These are phyloP conservation scores for Pseudorectes ferrugineus DNA, from an alignment of 2,113 vertebrate species.

Conservation along the genomic window DNA sequence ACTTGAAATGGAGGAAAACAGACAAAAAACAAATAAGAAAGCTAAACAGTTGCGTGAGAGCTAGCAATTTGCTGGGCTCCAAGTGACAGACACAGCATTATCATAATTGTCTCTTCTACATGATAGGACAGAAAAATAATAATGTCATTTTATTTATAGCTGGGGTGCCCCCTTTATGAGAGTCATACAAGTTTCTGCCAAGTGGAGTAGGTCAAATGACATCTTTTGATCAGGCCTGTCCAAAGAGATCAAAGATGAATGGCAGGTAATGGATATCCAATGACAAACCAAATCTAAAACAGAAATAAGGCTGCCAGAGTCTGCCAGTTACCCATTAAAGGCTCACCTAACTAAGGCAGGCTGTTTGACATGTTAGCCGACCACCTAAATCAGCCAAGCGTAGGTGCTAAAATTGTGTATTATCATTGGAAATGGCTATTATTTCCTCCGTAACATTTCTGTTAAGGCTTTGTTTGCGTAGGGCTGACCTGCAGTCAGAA, in stretches of 20 bases:
- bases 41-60: conserved; percentile 86
- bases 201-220: conserved; percentile 94
- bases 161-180: conserved; percentile 92
- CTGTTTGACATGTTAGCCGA: conserved; percentile 87
- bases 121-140: conserved; percentile 99
- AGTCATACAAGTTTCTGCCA: conserved; percentile 92
- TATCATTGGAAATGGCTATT: conserved; percentile 99
- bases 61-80: conserved; percentile 89
- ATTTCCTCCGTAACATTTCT: conserved; percentile 98
- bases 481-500: conserved; percentile 64
- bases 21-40: conserved; percentile 86
- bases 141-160: conserved; percentile 99
- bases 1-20: conserved; percentile 84
- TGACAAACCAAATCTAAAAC: conserved; percentile 93
- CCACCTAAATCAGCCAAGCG: conserved; percentile 96
- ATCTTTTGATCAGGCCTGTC: conserved; percentile 99
- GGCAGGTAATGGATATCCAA: conserved; percentile 98
- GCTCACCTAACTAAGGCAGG: conserved; percentile 87
- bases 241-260: conserved; percentile 98
- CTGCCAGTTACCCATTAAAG: conserved; percentile 99
- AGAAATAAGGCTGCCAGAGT: conserved; percentile 95
- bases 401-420: conserved; percentile 97
- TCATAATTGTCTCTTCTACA: conserved; percentile 99
- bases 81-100: conserved; percentile 93
- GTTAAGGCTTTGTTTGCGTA: conserved; percentile 85